Base-by-base conservation (phyloP, 2,113 vertebrate species). In the Alosa alosa region DNA sequence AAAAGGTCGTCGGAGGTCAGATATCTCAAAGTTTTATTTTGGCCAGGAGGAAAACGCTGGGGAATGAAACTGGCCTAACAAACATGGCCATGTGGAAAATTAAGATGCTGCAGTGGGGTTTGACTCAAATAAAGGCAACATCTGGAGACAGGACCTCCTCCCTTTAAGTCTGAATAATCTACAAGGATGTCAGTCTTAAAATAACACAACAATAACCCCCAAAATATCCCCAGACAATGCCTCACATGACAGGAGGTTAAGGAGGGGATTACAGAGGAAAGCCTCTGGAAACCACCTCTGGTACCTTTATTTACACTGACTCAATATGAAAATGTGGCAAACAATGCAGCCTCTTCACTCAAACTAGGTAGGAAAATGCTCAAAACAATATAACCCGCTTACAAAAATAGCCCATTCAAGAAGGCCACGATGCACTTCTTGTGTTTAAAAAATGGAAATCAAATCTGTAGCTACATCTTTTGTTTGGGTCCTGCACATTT, bases 171-270 rank as follows among this genome's bases (percentile, higher is more conserved):
- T 45, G 81, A 78, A 82, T 81, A 85, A 82, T 82, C 50, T 11
- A 81, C 47, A 82, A 86, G 83, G 88, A 86, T 68, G 52, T 72
- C 47, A 82, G 47, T 0, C 83, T 82, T 81, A 86, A 88, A 86
- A 86, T 20, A 89, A 39, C 46, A 50, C 31, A 25, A 84, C 86
- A 85, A 88, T 41, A 64, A 78, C 44, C 78, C 84, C 81, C 45
- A 81, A 89, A 88, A 86, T 83, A 86, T 81, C 82, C 20, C 47
- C 55, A 55, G 52, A 89, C 68, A 87, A 89, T 88, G 68, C 75
- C 60, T 85, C 44, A 49, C 6, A 78, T 49, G 25, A 57, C 22
- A 78, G 81, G 18, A 75, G 31, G 83, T 49, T 72, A 9, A 50
- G 64, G 49, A 7, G 52, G 25, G 25, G 64, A 36, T 72, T 72